phyloP scores from a whole-genome alignment of 2,888 invertebrate species.

The Quadroppia sp. region DNA sequence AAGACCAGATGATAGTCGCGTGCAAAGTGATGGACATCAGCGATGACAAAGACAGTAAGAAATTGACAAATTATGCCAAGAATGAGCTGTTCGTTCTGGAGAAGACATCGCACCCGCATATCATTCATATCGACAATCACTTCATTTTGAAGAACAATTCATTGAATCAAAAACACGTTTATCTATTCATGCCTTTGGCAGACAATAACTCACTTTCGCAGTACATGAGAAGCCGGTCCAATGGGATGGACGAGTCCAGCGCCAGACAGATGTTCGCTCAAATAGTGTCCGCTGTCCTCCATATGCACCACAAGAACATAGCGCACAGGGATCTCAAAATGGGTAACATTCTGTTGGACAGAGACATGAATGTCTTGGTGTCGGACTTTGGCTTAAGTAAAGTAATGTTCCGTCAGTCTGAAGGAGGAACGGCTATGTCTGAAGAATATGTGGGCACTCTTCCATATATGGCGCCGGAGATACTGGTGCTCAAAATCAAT shows the following conservation, averaged over 20 bases:
- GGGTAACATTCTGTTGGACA: constrained; percentile 36
- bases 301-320: constrained; percentile 31
- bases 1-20: constrained; percentile 18
- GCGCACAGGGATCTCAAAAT: constrained; percentile 39
- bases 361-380: constrained; percentile 27
- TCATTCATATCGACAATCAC: constrained; percentile 31
- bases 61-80: neutral
- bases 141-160: constrained; percentile 37
- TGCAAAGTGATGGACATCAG: constrained; percentile 29
- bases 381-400: constrained; percentile 41
- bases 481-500: neutral
- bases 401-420: constrained; percentile 1
- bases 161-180: too few species aligned
- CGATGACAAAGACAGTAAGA: neutral
- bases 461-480: constrained; percentile 43
- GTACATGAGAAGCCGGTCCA: neutral
- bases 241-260: neutral
- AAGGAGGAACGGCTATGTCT: neutral
- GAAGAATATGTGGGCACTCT: constrained; percentile 30
- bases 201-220: constrained; percentile 19
- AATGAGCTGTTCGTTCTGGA: constrained; percentile 40
- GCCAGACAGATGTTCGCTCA: constrained; percentile 33
- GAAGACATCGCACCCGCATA: constrained; percentile 39
- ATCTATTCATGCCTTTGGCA: constrained; percentile 34
- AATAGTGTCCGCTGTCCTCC: constrained; percentile 13